A percentile compares a stretch with the other conserved stretches of the same genome.
Evolutionary conservation across 64 coral and sea anemone genomes (phyloP).

Genomic region (Pocillopora verrucosa): DNA sequence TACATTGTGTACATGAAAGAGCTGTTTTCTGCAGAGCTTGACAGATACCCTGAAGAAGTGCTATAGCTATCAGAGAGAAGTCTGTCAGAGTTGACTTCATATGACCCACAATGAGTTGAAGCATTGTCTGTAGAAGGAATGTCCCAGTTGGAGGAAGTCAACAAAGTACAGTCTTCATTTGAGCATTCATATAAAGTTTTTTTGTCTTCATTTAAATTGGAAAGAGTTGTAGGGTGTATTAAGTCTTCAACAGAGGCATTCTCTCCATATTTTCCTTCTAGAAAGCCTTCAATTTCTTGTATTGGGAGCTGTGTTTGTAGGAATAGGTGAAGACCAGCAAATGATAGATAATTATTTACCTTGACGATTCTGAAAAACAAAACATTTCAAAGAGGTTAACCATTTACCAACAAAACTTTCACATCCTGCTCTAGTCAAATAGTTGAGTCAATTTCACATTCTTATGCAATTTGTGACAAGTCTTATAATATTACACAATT

Average conservation of each 20-base stretch:
- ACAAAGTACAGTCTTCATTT: conserved; percentile 20
- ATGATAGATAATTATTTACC: conserved; percentile 80
- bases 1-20: conserved; percentile 37
- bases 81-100: conserved; percentile 28
- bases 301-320: conserved; percentile 89
- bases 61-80: conserved; percentile 17
- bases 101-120: neutral
- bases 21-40: conserved; percentile 31
- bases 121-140: conserved; percentile 7
- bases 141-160: conserved; percentile 36
- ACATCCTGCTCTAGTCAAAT: neutral
- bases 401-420: neutral
- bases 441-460: neutral
- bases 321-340: conserved; percentile 92
- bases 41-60: neutral
- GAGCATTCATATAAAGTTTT: conserved; percentile 8
- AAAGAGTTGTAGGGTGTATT: conserved; percentile 38
- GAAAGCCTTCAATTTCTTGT: conserved; percentile 82
- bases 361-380: conserved; percentile 75
- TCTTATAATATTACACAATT: neutral
- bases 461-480: neutral
- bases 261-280: conserved; percentile 87
- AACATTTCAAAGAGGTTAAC: neutral
- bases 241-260: conserved; percentile 81
- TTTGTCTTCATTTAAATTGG: conserved; percentile 36